Base-by-base conservation (phyloP, 2,113 vertebrate genomes). In the Cariama cristata region DNA sequence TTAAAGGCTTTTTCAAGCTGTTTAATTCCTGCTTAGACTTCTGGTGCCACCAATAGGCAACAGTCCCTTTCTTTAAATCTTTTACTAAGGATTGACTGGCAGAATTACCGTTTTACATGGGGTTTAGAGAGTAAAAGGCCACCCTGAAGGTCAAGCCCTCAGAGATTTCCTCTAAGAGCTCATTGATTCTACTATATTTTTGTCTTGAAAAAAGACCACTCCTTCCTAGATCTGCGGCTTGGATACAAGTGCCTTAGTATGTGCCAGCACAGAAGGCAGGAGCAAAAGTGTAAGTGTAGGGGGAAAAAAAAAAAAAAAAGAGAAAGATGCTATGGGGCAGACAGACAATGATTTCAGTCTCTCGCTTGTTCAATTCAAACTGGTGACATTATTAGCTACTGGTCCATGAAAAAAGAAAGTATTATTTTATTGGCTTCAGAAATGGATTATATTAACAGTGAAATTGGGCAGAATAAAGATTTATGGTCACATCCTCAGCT, bases 11-110 rank as follows among this genome's bases (percentile, higher is more conserved):
- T 96, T 94, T 72, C 96, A 92, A 91, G 93, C 95, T 93, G 94
- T 74, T 97, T 97, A 97, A 97, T 97, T 97, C 90, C 89, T 92
- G 80, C 90, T 96, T 96, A 86, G 82, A 95, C 96, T 98, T 77
- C 90, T 97, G 97, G 86, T 79, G 86, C 79, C 76, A 82, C 94
- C 97, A 97, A 81, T 77, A 95, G 74, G 96, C 92, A 96, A 95
- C 90, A 91, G 91, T 79, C 67, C 38, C 55, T 86, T 86, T 95
- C 92, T 97, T 94, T 93, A 76, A 88, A 90, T 96, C 97, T 96
- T 94, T 95, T 14, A 63, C 89, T 90, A 40, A 88, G 67, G 71
- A 82, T 33, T 96, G 97, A 94, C 89, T 88, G 96, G 95, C 86
- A 95, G 91, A 94, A 91, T 84, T 20, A 7, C 83, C 81, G 94